These are phyloP conservation scores for Podilymbus podiceps DNA, from an alignment of 2,113 vertebrate genomes.

Conservation along the genomic window DNA sequence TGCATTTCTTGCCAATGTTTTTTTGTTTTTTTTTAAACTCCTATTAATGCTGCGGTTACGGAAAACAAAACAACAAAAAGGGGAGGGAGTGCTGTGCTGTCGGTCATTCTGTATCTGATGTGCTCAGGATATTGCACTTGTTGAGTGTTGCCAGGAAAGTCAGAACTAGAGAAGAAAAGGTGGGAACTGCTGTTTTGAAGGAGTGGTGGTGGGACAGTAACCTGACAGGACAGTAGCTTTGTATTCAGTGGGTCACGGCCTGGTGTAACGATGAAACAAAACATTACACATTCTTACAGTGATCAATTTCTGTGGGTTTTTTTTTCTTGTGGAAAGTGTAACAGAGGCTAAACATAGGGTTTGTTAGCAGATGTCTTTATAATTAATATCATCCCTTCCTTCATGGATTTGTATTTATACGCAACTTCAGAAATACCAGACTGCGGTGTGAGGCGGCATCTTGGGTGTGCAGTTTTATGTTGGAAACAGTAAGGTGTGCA, in stretches of 20 bases:
- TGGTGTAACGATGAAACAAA: neutral
- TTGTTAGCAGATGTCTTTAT: fast-evolving
- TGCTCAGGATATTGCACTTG: neutral
- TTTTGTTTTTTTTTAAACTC: neutral
- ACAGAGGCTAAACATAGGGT: neutral
- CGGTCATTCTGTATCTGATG: neutral
- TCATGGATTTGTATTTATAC: neutral
- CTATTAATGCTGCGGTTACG: neutral
- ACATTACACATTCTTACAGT: fast-evolving
- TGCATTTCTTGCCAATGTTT: neutral
- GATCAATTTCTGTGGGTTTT: no score
- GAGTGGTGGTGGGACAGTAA: neutral
- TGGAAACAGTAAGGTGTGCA: neutral
- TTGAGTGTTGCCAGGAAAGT: neutral
- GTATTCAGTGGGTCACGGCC: neutral
- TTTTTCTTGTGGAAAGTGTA: neutral
- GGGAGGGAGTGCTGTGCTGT: fast-evolving
- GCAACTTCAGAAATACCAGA: neutral
- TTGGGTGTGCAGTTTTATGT: neutral
- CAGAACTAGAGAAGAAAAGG: neutral
- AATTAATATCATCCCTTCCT: neutral
- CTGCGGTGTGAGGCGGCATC: neutral
- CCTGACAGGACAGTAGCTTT: neutral
- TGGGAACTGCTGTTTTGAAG: neutral
- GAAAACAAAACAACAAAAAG: neutral